phyloP scores from a whole-genome alignment of 1,140 invertebrate genomes.

The Delia radicum region DNA sequence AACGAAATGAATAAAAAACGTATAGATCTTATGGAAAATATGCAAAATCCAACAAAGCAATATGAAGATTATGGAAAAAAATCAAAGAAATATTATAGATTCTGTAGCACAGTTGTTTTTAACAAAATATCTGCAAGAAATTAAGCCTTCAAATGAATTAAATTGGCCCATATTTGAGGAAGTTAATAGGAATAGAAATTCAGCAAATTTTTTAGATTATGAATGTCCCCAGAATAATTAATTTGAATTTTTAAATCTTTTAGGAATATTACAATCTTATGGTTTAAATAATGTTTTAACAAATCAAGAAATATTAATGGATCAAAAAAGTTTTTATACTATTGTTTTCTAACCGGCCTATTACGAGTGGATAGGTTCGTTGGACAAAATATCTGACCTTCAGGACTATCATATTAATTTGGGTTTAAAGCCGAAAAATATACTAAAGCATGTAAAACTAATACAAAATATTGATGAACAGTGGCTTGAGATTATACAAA shows the following conservation, averaged over 20 bases:
- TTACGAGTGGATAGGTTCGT: neutral
- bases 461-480: neutral
- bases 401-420: neutral
- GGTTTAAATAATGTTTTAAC: neutral
- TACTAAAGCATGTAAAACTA: neutral
- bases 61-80: no score
- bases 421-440: neutral
- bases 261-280: neutral
- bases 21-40: neutral
- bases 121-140: neutral
- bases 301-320: neutral
- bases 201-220: no score
- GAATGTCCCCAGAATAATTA: neutral
- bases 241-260: neutral
- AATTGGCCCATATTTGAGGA: neutral
- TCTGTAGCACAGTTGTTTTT: neutral
- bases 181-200: no score
- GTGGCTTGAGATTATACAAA: neutral
- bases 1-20: neutral
- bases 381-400: neutral
- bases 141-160: neutral
- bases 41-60: no score
- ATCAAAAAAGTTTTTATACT: neutral
- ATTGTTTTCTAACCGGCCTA: neutral
- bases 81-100: no score